phyloP scores from a whole-genome alignment of 2,888 invertebrate genomes.

The Ichneumoninae sp. region DNA sequence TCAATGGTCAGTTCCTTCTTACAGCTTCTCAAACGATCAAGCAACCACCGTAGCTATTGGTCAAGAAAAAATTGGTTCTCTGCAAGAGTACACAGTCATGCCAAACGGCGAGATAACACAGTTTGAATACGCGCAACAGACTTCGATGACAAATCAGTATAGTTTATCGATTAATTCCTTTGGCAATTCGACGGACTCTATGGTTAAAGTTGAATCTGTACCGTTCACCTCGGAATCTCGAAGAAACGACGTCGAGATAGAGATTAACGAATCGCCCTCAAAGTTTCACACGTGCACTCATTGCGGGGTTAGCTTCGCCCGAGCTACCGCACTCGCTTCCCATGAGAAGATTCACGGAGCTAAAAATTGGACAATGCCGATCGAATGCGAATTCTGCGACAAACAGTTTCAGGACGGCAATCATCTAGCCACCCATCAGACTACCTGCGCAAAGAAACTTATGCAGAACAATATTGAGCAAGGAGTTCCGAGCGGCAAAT shows the following conservation, averaged over 20 bases:
- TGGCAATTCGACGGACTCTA: constrained; percentile 68
- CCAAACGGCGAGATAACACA: constrained; percentile 80
- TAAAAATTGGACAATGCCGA: constrained; percentile 77
- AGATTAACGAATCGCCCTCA: constrained; percentile 69
- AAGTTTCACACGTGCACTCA: constrained; percentile 83
- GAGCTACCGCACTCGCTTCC: constrained; percentile 83
- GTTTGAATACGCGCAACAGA: constrained; percentile 78
- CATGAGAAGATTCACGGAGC: constrained; percentile 80
- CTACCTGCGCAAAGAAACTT: constrained; percentile 80
- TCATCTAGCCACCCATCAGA: constrained; percentile 83
- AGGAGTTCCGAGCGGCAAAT: constrained; percentile 75
- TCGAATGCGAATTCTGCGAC: constrained; percentile 85
- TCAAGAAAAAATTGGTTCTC: constrained; percentile 76
- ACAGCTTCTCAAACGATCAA: constrained; percentile 76
- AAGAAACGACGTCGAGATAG: constrained; percentile 71
- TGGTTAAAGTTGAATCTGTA: constrained; percentile 77
- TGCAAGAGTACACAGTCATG: constrained; percentile 81
- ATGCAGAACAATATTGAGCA: constrained; percentile 76
- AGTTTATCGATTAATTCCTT: constrained; percentile 76
- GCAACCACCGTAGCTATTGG: constrained; percentile 64
- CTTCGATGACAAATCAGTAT: constrained; percentile 74
- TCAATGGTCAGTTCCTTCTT: constrained; percentile 79
- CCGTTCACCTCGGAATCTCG: constrained; percentile 62
- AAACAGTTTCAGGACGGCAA: constrained; percentile 84
- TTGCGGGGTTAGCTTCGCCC: constrained; percentile 83